These are phyloP conservation scores for Ondatra zibethicus DNA, from an alignment of 2,113 vertebrate species.

Conservation along the genomic window DNA sequence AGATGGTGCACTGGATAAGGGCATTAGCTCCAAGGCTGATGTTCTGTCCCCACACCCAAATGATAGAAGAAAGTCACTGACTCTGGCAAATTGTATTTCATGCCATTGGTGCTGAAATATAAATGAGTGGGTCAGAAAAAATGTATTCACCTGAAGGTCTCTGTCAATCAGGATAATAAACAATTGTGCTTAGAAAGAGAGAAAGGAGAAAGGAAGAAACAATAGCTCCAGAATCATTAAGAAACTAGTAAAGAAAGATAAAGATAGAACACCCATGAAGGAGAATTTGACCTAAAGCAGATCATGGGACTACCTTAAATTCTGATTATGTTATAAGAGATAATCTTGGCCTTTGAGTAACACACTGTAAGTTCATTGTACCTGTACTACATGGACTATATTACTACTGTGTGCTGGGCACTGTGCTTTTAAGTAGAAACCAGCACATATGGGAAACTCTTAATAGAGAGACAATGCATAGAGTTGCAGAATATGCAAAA, in stretches of 20 bases:
- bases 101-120: neutral
- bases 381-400: neutral
- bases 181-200: neutral
- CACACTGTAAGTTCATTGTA: neutral
- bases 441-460: neutral
- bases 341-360: neutral
- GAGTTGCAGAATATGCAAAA: neutral
- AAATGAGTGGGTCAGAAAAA: neutral
- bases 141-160: conserved; percentile 5
- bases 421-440: neutral
- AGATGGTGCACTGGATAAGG: neutral
- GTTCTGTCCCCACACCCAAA: neutral
- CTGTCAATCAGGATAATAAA: conserved; percentile 8
- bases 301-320: neutral
- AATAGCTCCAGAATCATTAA: neutral
- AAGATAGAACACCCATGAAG: neutral
- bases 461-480: neutral
- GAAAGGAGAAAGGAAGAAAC: neutral
- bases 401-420: neutral
- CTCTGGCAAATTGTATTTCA: neutral
- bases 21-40: neutral
- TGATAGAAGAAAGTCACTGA: neutral
- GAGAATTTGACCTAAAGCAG: neutral
- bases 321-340: neutral
- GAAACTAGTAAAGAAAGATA: neutral